These are phyloP conservation scores for Temnothorax ravouxi DNA, from an alignment of 2,888 invertebrate genomes.

Conservation along the genomic window DNA sequence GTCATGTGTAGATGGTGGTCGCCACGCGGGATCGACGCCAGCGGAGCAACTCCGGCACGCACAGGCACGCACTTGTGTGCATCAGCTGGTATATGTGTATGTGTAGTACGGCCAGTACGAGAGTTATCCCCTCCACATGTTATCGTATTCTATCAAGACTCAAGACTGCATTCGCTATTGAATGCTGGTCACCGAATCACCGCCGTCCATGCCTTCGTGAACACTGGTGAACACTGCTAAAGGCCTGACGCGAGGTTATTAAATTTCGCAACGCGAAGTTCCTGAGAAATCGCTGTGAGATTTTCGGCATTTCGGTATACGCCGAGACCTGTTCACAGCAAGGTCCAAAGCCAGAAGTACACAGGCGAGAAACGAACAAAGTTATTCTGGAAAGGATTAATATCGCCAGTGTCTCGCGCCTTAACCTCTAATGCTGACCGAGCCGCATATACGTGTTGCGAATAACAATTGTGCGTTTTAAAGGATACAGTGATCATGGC, in stretches of 20 bases:
- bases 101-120: no score
- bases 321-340: background rate
- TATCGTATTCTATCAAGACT: no score
- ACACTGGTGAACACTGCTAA: no score
- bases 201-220: no score
- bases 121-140: no score
- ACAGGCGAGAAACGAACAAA: background rate
- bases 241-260: background rate
- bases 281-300: background rate
- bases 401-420: background rate
- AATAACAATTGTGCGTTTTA: slow-evolving; percentile 30
- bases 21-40: no score
- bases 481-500: slow-evolving; percentile 73
- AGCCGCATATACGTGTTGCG: background rate
- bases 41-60: no score
- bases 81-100: no score
- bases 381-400: background rate
- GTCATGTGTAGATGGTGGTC: no score
- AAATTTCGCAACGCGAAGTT: background rate
- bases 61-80: no score
- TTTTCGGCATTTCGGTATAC: background rate
- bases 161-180: no score
- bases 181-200: no score
- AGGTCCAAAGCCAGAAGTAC: background rate
- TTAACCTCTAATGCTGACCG: slow-evolving; percentile 3